Evolutionary conservation across 1,140 invertebrate species (phyloP), one percentile per base, ranked within the genome.

Genomic region (Polypedilum pembai): DNA sequence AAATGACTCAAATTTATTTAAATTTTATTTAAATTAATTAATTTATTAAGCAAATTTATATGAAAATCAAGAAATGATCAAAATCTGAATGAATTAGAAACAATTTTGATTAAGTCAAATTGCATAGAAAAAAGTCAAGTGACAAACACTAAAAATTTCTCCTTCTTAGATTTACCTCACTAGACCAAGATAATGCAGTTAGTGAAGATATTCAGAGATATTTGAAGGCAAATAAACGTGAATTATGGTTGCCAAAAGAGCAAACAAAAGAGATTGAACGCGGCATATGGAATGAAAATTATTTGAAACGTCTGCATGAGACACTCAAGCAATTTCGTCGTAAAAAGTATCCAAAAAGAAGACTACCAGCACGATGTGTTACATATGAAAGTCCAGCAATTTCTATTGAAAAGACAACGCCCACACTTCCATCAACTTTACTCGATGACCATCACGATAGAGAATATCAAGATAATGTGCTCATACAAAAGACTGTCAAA

Each of bases 401-500:
- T 12, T 73, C 82, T 65, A 88, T 86, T 8, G 85, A 87, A 73
- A 79, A 82, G 73, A 80, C 84, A 7, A 66, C 21, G 12, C 8
- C 20, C 7, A 3, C 15, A n/a, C 8, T 40, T 2, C 24, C 40
- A 18, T 18, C 18, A 20, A 7, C 17, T 24, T 18, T 10, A 15
- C 4, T 83, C n/a, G 78, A 80, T 41, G 79, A 84, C 73, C 79
- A 80, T 20, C 82, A 85, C 76, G 85, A 87, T 76, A 78, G 84
- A 7, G 78, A 80, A 72, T 84, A 88, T 76, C 81, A 86, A 75
- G 83, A 84, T 17, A 78, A 83, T 24, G 83, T 85, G 3, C 83
- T 85, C 77, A 77, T 90, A 66, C 88, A 90, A 77, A 87, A 86
- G 76, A 78, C 89, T 8, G 83, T 89, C 41, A 81, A 85, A 78